A percentile compares a stretch with the other conserved stretches of the same genome.
Conservation (phyloP, 2,888 invertebrate species). For the Polydrusus pterygomalis region DNA sequence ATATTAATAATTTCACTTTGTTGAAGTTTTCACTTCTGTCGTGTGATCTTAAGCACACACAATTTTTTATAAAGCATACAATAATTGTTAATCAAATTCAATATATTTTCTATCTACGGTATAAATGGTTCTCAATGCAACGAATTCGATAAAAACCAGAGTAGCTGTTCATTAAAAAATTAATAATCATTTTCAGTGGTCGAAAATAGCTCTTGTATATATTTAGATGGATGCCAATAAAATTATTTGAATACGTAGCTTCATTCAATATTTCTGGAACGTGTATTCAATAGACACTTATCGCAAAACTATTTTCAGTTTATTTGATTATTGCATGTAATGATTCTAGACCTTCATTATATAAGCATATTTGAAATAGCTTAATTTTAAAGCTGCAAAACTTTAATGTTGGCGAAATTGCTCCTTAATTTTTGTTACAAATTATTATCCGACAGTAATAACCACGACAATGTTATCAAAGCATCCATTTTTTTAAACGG, state of each 20-base stretch:
- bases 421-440: too few species aligned
- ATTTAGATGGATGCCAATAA: slow-evolving; percentile 34
- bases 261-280: slow-evolving; percentile 27
- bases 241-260: slow-evolving; percentile 22
- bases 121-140: slow-evolving; percentile 12
- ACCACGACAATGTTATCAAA: neutral
- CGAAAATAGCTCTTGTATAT: slow-evolving; percentile 36
- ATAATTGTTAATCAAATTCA: too few species aligned
- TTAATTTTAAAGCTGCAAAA: too few species aligned
- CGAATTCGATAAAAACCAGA: slow-evolving; percentile 38
- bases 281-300: neutral
- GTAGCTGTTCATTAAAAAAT: slow-evolving; percentile 29
- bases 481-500: neutral
- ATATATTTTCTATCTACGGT: too few species aligned
- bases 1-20: too few species aligned
- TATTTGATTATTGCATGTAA: too few species aligned
- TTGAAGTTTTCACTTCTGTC: too few species aligned
- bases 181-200: slow-evolving; percentile 34
- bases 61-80: too few species aligned
- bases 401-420: too few species aligned
- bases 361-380: too few species aligned
- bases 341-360: neutral
- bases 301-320: neutral
- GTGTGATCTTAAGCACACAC: too few species aligned
- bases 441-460: neutral